Evolutionary conservation across 2,113 vertebrate genomes (phyloP), one percentile per base, ranked within the genome.

Genomic region (Perognathus longimembris): DNA sequence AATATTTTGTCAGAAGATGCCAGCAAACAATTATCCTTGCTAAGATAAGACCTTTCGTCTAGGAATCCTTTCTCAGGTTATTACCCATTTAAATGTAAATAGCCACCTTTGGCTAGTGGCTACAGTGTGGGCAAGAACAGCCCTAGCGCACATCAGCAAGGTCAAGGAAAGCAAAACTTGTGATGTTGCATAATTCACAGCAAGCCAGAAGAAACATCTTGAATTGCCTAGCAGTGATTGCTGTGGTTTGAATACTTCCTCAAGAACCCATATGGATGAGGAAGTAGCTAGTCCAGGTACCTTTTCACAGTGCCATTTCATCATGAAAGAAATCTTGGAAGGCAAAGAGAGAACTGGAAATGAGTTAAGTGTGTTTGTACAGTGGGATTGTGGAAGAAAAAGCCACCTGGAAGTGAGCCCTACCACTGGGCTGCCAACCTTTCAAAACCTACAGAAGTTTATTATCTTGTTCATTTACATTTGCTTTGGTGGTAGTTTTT

Each of bases 101-200:
- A 71, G 34, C 30, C 26, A 66, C 71, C 61, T 38, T 28, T 14
- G 11, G 32, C 50, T 61, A 42, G 63, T 59, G 38, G 63, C 50
- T 34, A 67, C 10, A 69, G 10, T 38, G 42, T 38, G 78, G 32
- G 40, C 81, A 34, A 85, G 9, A 50, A 85, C 1, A 40, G 34
- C 54, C 91, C 38, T 74, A 54, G 21, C 59, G 71, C 54, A 38
- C 17, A 66, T 14, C 63, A 63, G 38, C 18, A 67, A 88, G 20
- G 21, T 80, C 26, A 54, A 89, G 63, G 20, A 84, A 92, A 81
- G 81, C n/a, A 90, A 85, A 92, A 18, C 38, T 20, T 67, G 9
- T 81, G 64, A 50, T 6, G 7, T 75, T 34, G 30, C 76, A 61
- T 63, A 84, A 67, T 36, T 79, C 71, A 66, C 9, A 86, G 40